These are phyloP conservation scores for Macroteleia sp. DNA, from an alignment of 2,888 invertebrate genomes.

Conservation along the genomic window DNA sequence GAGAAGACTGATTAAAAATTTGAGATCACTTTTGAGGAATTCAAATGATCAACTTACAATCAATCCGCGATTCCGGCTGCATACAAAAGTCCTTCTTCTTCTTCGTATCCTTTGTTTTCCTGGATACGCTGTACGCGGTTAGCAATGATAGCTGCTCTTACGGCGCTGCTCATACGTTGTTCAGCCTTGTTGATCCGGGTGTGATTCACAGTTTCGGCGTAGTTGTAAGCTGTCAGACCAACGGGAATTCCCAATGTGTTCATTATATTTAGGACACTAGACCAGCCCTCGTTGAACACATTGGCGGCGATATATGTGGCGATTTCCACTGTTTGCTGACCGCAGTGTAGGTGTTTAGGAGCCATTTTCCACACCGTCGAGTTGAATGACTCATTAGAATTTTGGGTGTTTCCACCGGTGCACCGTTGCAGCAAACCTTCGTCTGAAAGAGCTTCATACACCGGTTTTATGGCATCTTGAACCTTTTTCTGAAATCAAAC, in stretches of 20 bases:
- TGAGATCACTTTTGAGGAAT: background rate
- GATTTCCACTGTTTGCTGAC: conserved; percentile 14
- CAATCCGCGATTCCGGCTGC: conserved; percentile 24
- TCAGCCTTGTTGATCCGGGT: conserved; percentile 8
- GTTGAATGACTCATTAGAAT: no score
- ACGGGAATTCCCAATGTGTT: conserved; percentile 18
- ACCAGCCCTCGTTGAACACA: conserved; percentile 23
- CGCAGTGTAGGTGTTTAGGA: conserved; percentile 37
- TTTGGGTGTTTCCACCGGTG: no score
- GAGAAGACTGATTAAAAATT: background rate
- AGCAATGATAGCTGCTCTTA: conserved; percentile 6
- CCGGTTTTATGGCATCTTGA: conserved; percentile 18
- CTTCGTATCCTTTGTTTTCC: conserved; percentile 4
- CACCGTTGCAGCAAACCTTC: conserved; percentile 5
- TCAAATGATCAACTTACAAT: conserved; percentile 16
- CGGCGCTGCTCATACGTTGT: conserved; percentile 1
- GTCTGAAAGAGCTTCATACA: conserved; percentile 27
- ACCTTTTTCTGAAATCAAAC: conserved; percentile 27
- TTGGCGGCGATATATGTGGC: conserved; percentile 27
- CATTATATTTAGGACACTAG: conserved; percentile 6
- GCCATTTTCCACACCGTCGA: conserved; percentile 12
- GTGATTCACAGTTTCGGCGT: background rate
- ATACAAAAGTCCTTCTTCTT: conserved; percentile 24
- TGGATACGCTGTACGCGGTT: conserved; percentile 1
- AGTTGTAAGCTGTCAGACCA: background rate